phyloP scores from a whole-genome alignment of 1,140 invertebrate genomes.

The Drosophila virilis region DNA sequence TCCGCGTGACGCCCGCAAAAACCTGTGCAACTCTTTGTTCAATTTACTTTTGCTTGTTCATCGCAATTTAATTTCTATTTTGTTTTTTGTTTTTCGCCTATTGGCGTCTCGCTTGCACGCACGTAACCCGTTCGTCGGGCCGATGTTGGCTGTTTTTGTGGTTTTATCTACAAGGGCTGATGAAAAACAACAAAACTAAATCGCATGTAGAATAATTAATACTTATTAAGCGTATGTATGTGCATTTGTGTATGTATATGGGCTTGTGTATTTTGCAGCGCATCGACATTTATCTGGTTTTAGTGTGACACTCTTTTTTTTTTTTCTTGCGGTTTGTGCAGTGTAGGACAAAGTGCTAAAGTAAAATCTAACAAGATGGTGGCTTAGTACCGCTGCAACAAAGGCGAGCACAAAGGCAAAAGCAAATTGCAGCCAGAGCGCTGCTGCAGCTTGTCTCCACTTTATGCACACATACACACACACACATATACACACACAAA shows the following conservation, averaged over 20 bases:
- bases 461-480: constrained; percentile 17
- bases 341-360: constrained; percentile 14
- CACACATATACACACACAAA: background rate
- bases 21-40: constrained; percentile 64
- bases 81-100: constrained; percentile 15
- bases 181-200: constrained; percentile 31
- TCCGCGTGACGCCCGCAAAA: constrained; percentile 7
- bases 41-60: constrained; percentile 62
- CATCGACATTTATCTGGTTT: constrained; percentile 46
- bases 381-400: constrained; percentile 41
- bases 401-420: constrained; percentile 18
- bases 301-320: constrained; percentile 12
- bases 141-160: constrained; percentile 23
- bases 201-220: constrained; percentile 31
- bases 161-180: constrained; percentile 30
- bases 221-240: constrained; percentile 14
- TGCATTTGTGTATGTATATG: constrained; percentile 3
- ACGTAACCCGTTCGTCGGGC: constrained; percentile 57
- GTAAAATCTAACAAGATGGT: constrained; percentile 56
- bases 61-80: constrained; percentile 66
- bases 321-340: constrained; percentile 12
- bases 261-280: background rate
- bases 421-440: constrained; percentile 9
- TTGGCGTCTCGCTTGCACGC: constrained; percentile 49
- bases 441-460: constrained; percentile 4